Evolutionary conservation across 64 coral and sea anemone genomes (phyloP), one percentile per base, ranked within the genome.

Genomic region (Acropora tenuis): DNA sequence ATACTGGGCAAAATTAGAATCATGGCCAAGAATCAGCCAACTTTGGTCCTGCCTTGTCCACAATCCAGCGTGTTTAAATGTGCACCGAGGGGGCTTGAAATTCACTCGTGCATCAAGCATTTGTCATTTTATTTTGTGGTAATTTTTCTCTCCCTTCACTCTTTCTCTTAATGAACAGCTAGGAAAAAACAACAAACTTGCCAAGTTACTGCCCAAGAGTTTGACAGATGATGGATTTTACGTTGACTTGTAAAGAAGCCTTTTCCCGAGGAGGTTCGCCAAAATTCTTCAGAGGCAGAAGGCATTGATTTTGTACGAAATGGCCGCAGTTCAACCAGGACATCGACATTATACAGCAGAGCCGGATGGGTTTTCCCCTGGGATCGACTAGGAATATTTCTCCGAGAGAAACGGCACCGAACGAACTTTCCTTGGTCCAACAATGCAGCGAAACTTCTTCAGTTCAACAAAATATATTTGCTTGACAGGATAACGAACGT

Each of bases 181-280:
- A 7, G 46, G 82, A 59, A 69, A 69, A 84, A 69, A 84, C 61
- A 84, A 84, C 82, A 84, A 84, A 65, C 82, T 84, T 0, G 82
- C 65, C 43, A 69, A n/a, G 69, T 19, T 71, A 11, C 1, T 84
- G 15, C 61, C 69, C 5, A n/a, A 18, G 16, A 48, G 43, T 20
- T 3, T 20, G 7, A 2, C 18, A 13, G 61, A 46, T 20, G 82
- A 71, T 40, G 82, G 82, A 69, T 84, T 84, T 48, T 84, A 84
- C 61, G 82, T 84, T 10, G 43, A 68, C 18, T 61, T 84, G 43
- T 84, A 48, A 18, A 76, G 43, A 15, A 12, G 10, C 16, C 17
- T 49, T 78, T 47, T 16, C 44, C 1, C 6, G 43, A 48, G 7
- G 2, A 63, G 11, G 6, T 13, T 63, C 60, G 15, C 10, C 10